A percentile compares a stretch with the other conserved stretches of the same genome.
phyloP scores from a whole-genome alignment of 2,113 vertebrate species.

The Riparia riparia region DNA sequence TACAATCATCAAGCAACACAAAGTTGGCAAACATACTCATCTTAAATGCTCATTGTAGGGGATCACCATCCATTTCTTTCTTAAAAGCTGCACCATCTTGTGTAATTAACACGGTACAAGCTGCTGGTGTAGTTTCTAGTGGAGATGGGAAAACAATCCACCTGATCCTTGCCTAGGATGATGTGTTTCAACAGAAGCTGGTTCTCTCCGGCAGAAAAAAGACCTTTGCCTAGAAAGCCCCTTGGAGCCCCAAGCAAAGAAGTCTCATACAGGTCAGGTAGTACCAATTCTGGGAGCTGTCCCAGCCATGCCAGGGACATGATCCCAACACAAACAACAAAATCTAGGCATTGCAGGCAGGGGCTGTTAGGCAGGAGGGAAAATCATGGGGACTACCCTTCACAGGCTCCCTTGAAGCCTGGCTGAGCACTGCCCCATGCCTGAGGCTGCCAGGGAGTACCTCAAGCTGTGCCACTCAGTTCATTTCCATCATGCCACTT shows the following conservation, averaged over 20 bases:
- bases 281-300: neutral
- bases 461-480: neutral
- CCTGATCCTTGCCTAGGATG: neutral
- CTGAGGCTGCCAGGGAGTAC: neutral
- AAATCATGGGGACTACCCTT: neutral
- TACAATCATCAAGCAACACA: neutral
- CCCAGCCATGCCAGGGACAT: rapidly evolving
- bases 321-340: neutral
- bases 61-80: neutral
- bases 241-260: neutral
- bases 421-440: neutral
- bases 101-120: neutral
- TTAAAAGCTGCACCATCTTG: neutral
- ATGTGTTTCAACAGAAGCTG: neutral
- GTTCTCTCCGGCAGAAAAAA: neutral
- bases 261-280: neutral
- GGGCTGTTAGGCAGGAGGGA: neutral
- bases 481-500: neutral
- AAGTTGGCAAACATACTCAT: neutral
- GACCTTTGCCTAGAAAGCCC: neutral
- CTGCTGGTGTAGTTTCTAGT: neutral
- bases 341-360: rapidly evolving
- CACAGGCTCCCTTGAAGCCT: neutral
- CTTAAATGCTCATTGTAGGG: neutral
- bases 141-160: neutral